These are phyloP conservation scores for Agonopterix arenella DNA, from an alignment of 2,888 invertebrate species.

Conservation along the genomic window DNA sequence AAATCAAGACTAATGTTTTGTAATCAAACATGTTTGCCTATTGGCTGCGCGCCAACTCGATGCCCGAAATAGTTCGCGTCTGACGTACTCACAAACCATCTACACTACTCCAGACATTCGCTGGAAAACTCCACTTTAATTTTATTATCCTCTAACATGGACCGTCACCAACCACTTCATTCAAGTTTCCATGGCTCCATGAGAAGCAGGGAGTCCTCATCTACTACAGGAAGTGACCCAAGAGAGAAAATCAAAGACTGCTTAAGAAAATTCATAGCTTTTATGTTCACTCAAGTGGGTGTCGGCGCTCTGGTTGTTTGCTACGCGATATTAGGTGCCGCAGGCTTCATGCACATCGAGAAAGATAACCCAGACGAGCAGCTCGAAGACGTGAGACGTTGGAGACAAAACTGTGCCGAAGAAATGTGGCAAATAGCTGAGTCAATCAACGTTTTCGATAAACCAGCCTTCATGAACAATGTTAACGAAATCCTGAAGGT, in stretches of 20 bases:
- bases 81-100: slow-evolving; percentile 23
- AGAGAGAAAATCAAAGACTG: slow-evolving; percentile 89
- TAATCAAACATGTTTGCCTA: slow-evolving; percentile 31
- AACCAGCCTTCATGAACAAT: slow-evolving; percentile 77
- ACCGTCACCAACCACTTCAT: slow-evolving; percentile 47
- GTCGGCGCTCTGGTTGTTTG: slow-evolving; percentile 92
- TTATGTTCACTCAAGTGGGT: slow-evolving; percentile 95
- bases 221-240: slow-evolving; percentile 81
- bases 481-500: slow-evolving; percentile 78
- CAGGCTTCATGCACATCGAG: slow-evolving; percentile 88
- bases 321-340: slow-evolving; percentile 91
- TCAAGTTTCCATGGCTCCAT: slow-evolving; percentile 77
- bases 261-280: slow-evolving; percentile 89
- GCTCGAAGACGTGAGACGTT: slow-evolving; percentile 61
- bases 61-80: slow-evolving; percentile 53
- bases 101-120: slow-evolving; percentile 21
- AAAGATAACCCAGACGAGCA: slow-evolving; percentile 74
- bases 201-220: slow-evolving; percentile 81
- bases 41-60: slow-evolving; percentile 52
- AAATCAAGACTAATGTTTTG: slow-evolving; percentile 23
- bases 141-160: slow-evolving; percentile 33
- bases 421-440: slow-evolving; percentile 82
- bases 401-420: slow-evolving; percentile 77
- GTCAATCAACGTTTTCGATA: slow-evolving; percentile 82
- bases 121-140: slow-evolving; percentile 4